Conservation (phyloP, 92 coral and sea anemone species). For the Muricea muricata region DNA sequence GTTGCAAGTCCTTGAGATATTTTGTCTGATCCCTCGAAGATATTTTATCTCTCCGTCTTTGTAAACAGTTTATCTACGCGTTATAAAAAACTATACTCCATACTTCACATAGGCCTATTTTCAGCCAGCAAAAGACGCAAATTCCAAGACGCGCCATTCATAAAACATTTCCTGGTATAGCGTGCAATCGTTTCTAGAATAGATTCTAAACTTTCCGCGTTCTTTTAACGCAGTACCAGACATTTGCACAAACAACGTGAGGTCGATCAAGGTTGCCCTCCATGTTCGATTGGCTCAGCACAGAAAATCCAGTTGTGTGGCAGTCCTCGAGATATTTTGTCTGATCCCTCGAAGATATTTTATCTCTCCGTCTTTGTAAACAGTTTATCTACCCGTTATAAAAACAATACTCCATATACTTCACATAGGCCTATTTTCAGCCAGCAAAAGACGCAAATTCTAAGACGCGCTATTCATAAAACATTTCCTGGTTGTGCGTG, state of each 20-base stretch:
- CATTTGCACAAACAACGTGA: background rate
- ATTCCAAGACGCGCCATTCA: background rate
- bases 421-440: no score
- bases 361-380: slow-evolving; percentile 1
- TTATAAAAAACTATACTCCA: background rate
- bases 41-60: background rate
- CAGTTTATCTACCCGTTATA: background rate
- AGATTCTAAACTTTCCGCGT: no score
- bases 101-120: no score
- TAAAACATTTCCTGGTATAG: background rate
- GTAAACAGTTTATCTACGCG: background rate
- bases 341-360: background rate
- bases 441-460: background rate
- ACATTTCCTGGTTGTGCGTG: background rate
- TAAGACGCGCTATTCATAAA: no score
- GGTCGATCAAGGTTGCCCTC: no score
- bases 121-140: background rate
- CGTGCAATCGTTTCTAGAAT: background rate
- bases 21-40: background rate
- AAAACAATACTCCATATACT: background rate
- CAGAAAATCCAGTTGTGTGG: no score
- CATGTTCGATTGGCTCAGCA: no score
- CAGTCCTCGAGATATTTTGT: background rate
- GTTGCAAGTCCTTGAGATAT: background rate
- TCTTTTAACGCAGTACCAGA: no score